Conservation (phyloP, 2,797 vertebrate genomes). For the Clarias laeviceps region DNA sequence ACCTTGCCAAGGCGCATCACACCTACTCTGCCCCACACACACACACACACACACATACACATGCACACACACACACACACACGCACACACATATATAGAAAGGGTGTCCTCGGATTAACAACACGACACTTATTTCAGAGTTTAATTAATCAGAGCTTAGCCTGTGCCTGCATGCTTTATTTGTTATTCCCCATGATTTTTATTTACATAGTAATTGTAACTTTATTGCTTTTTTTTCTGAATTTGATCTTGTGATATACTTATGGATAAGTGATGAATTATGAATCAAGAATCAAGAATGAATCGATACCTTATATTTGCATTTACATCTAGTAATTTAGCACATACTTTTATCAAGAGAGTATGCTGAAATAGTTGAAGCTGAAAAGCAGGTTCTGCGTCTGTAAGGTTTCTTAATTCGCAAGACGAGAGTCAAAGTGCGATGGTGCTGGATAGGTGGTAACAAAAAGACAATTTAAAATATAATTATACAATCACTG, state of each 20-base stretch:
- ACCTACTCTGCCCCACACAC: constrained; percentile 50
- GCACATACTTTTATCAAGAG: not conserved
- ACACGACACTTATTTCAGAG: constrained; percentile 6
- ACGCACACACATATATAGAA: not conserved
- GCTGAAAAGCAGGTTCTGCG: not conserved
- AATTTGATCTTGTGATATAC: not conserved
- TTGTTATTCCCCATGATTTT: constrained; percentile 9
- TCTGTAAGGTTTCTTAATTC: not conserved
- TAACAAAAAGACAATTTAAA: not conserved
- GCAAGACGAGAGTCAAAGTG: not conserved
- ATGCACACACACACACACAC: not conserved
- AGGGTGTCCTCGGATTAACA: constrained; percentile 24
- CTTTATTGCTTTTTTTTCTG: not conserved
- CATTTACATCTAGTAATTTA: not conserved
- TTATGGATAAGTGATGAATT: not conserved
- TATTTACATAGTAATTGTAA: not conserved
- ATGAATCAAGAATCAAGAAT: constrained; percentile 2
- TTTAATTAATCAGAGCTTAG: constrained; percentile 28
- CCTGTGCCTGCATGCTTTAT: constrained; percentile 14
- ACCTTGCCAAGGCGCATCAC: constrained; percentile 67
- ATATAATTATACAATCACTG: not conserved
- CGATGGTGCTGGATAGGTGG: not conserved
- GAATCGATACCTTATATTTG: not conserved
- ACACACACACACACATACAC: constrained; percentile 32
- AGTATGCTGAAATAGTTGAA: constrained; percentile 5